phyloP scores from a whole-genome alignment of 2,888 invertebrate species.

The Ophion obscuratus region DNA sequence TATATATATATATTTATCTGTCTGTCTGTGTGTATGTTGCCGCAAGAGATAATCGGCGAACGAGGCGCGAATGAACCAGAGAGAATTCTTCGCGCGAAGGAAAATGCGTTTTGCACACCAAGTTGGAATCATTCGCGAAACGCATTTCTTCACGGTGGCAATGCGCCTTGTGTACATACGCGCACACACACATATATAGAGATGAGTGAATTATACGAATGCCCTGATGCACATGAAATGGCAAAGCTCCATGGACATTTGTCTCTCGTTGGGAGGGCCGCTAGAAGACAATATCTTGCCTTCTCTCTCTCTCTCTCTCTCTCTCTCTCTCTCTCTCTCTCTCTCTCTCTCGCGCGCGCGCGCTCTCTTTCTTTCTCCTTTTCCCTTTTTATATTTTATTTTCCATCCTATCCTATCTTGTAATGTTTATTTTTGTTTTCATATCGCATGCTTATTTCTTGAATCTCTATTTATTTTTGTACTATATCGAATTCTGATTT shows the following conservation, averaged over 20 bases:
- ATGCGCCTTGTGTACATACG: conserved; percentile 36
- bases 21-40: too few relatives aligned
- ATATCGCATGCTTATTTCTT: too few relatives aligned
- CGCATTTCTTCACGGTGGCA: conserved; percentile 55
- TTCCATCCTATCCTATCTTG: too few relatives aligned
- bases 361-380: conserved; percentile 4
- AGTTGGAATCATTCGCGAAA: conserved; percentile 61
- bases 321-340: conserved; percentile 27
- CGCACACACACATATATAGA: neutral
- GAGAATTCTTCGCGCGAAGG: conserved; percentile 54
- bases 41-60: conserved; percentile 60
- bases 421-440: too few relatives aligned
- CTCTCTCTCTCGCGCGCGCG: too few relatives aligned
- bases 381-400: neutral
- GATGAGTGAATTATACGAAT: conserved; percentile 35
- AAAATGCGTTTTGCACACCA: conserved; percentile 48
- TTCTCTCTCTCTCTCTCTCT: conserved; percentile 38
- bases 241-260: conserved; percentile 69
- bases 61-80: conserved; percentile 64
- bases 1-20: too few relatives aligned
- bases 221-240: conserved; percentile 37
- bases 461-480: too few relatives aligned
- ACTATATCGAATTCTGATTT: too few relatives aligned
- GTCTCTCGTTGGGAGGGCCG: conserved; percentile 68
- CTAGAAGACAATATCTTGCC: conserved; percentile 20